Evolutionary conservation across 2,888 invertebrate species (phyloP).

Genomic region (Caenorhabditis parvicauda): DNA sequence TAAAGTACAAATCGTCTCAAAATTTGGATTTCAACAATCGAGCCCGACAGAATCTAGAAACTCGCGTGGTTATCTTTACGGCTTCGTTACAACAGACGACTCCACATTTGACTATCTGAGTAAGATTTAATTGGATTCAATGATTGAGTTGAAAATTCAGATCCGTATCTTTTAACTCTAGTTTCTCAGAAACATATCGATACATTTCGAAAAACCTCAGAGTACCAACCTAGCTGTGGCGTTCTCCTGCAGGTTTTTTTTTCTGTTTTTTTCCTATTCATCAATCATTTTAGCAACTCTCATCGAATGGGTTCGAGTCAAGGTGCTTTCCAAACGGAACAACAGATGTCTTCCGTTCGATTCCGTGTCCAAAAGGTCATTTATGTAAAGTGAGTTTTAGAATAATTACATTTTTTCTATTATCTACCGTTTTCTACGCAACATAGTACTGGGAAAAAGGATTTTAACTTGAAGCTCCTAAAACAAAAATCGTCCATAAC

Average conservation of each 20-base stretch:
- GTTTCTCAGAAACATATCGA: conserved; percentile 40
- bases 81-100: too few species aligned
- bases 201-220: conserved; percentile 27
- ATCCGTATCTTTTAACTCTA: conserved; percentile 29
- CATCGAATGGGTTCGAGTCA: conserved; percentile 79
- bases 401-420: too few species aligned
- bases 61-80: conserved; percentile 91
- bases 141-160: conserved; percentile 16
- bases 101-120: conserved; percentile 21
- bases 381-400: conserved; percentile 25
- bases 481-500: too few species aligned
- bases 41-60: conserved; percentile 80
- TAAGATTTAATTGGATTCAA: conserved; percentile 5
- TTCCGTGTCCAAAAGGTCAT: conserved; percentile 43
- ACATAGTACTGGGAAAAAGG: conserved; percentile 66
- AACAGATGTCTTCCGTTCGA: conserved; percentile 49
- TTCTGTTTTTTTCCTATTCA: too few species aligned
- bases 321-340: conserved; percentile 42
- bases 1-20: conserved; percentile 73
- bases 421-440: not conserved
- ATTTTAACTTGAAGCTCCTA: too few species aligned
- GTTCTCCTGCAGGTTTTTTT: conserved; percentile 29
- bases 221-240: conserved; percentile 37
- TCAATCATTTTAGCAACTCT: conserved; percentile 76
- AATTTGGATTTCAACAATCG: conserved; percentile 95